These are phyloP conservation scores for Notarius quadriscutis DNA, from an alignment of 2,113 vertebrate species.

Conservation along the genomic window DNA sequence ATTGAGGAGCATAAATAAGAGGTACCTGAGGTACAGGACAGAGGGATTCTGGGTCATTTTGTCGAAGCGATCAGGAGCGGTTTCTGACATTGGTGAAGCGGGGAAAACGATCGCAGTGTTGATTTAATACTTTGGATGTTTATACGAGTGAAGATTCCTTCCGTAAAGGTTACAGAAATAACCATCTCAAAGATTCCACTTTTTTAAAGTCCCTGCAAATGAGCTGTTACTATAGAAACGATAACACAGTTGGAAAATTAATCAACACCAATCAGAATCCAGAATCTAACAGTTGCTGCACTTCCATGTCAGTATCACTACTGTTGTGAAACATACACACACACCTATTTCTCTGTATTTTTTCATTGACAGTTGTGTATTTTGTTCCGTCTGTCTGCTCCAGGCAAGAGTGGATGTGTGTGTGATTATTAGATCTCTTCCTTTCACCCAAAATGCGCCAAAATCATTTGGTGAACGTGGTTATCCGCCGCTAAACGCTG, in stretches of 20 bases:
- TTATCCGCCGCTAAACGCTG: conserved; percentile 44
- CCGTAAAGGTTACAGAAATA: too few relatives aligned
- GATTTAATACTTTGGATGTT: not conserved
- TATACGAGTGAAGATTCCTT: not conserved
- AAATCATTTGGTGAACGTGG: conserved; percentile 51
- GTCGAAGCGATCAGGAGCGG: not conserved
- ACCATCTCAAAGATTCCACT: too few relatives aligned
- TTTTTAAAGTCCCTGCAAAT: too few relatives aligned
- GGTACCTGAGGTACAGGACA: conserved; percentile 61
- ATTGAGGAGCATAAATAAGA: conserved; percentile 77
- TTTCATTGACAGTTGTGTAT: not conserved
- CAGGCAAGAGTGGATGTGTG: not conserved
- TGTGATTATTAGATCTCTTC: conserved; percentile 48
- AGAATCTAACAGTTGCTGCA: not conserved
- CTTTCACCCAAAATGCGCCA: conserved; percentile 34
- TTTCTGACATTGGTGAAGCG: not conserved
- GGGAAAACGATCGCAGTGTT: not conserved
- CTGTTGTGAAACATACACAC: not conserved
- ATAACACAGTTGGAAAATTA: not conserved
- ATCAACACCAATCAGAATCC: not conserved
- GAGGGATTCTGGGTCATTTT: conserved; percentile 25
- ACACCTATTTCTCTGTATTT: not conserved
- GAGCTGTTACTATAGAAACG: not conserved
- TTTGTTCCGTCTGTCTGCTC: not conserved
- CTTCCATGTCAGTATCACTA: not conserved